Conservation (phyloP, 2,113 vertebrate genomes). For the Onychorhynchus coronatus region DNA sequence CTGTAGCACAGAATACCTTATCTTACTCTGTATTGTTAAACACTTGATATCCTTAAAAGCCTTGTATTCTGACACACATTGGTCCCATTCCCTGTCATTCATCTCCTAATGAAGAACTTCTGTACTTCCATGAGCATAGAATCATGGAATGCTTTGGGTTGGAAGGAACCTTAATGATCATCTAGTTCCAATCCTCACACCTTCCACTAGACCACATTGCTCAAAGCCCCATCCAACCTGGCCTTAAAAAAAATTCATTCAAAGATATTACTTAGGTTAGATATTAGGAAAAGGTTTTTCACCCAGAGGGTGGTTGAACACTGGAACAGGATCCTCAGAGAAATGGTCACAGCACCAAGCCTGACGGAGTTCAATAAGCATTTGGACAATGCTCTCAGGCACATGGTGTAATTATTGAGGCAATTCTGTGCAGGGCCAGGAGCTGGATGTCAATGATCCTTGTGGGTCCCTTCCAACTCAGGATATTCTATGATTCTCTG, state of each 20-base stretch:
- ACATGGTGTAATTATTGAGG: background rate
- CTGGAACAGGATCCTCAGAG: background rate
- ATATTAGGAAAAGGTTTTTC: background rate
- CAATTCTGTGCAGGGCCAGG: background rate
- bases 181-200: rapidly evolving
- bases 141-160: background rate
- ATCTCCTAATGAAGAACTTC: background rate
- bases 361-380: background rate
- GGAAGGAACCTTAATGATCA: background rate
- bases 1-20: background rate
- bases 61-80: background rate
- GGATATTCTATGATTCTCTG: background rate
- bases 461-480: background rate
- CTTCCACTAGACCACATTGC: background rate
- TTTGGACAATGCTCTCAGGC: background rate
- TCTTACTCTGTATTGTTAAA: background rate
- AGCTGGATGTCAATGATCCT: background rate
- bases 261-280: background rate
- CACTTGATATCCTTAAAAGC: background rate
- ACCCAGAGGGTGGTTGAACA: background rate
- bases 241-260: background rate
- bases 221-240: background rate
- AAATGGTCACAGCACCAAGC: background rate
- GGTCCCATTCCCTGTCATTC: background rate
- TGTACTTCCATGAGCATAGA: background rate